Conservation (phyloP, 1,140 invertebrate genomes). For the Batillaria attramentaria region DNA sequence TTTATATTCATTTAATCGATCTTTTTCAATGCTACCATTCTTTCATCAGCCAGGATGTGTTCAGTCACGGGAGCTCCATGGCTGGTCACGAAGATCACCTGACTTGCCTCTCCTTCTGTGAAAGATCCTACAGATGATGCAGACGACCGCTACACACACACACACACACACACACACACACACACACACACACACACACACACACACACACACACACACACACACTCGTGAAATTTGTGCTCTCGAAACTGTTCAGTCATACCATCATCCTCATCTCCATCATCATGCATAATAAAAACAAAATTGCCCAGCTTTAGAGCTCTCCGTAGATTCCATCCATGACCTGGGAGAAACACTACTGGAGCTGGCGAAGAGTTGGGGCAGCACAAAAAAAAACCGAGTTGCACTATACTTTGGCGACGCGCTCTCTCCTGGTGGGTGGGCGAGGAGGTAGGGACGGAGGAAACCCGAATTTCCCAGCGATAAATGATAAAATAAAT, state of each 20-base stretch:
- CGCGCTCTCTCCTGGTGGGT: too few species aligned
- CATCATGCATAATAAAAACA: too few species aligned
- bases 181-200: slow-evolving; percentile 2
- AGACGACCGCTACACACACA: background rate
- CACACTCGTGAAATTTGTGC: background rate
- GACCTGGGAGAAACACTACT: too few species aligned
- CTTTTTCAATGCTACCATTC: background rate
- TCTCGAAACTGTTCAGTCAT: background rate
- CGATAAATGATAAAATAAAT: too few species aligned
- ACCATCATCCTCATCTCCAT: background rate
- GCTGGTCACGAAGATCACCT: background rate
- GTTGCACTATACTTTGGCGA: too few species aligned
- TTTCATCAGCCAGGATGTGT: background rate
- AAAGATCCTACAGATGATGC: background rate
- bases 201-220: background rate
- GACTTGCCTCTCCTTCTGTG: background rate
- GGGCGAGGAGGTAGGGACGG: too few species aligned
- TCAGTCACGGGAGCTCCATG: background rate
- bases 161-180: slow-evolving; percentile 2
- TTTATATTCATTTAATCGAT: background rate
- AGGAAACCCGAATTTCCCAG: too few species aligned
- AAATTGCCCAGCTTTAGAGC: too few species aligned
- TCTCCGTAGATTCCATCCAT: too few species aligned
- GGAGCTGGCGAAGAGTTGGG: too few species aligned
- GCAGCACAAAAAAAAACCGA: too few species aligned